These are phyloP conservation scores for Podarcis cretensis DNA, from an alignment of 2,113 vertebrate species.

Conservation along the genomic window DNA sequence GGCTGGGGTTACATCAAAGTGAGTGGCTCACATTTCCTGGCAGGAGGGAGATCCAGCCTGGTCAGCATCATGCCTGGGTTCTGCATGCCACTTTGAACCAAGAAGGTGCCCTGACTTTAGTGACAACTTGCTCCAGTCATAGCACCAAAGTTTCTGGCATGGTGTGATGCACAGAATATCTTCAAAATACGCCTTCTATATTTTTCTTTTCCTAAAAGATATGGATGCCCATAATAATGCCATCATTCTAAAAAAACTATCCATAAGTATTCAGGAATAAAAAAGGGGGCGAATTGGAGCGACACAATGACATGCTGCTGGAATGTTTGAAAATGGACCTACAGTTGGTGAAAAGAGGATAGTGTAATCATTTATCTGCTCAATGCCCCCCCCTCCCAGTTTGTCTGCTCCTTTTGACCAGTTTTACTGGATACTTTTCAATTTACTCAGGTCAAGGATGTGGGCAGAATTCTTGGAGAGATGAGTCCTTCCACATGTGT, in stretches of 20 bases:
- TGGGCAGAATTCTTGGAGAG: not conserved
- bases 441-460: not conserved
- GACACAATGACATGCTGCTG: not conserved
- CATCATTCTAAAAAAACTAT: not conserved
- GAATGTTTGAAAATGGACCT: not conserved
- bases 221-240: not conserved
- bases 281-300: not conserved
- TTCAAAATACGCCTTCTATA: too few species aligned
- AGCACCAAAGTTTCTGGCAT: not conserved
- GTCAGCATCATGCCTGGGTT: not conserved
- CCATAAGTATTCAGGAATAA: not conserved
- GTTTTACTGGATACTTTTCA: not conserved
- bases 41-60: not conserved
- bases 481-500: not conserved
- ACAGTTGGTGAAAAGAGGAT: not conserved
- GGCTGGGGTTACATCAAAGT: not conserved
- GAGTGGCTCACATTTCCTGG: not conserved
- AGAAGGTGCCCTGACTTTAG: not conserved
- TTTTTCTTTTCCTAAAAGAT: too few species aligned
- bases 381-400: too few species aligned
- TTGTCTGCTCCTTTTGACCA: not conserved
- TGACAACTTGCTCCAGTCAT: not conserved
- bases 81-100: too few species aligned
- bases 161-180: not conserved
- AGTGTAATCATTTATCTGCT: not conserved